phyloP scores from a whole-genome alignment of 2,797 vertebrate genomes.

The Catostomus latipinnis region DNA sequence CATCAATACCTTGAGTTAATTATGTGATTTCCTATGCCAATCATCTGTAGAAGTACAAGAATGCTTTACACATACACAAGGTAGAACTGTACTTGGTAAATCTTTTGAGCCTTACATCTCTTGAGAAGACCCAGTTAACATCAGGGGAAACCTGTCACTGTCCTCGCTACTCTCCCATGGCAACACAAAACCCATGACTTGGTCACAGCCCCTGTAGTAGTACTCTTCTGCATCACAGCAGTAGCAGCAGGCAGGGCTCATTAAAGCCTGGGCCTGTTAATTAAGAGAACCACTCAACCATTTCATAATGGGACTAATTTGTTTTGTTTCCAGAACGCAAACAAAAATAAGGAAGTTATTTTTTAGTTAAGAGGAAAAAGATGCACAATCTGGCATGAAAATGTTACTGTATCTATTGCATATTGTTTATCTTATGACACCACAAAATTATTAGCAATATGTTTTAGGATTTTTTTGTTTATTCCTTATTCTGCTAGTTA shows the following conservation, averaged over 20 bases:
- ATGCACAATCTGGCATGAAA: not conserved
- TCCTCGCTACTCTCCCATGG: constrained; percentile 53
- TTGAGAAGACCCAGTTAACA: constrained; percentile 12
- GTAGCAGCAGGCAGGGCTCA: constrained; percentile 65
- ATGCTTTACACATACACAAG: not conserved
- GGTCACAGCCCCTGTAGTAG: constrained; percentile 56
- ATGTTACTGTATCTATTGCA: not conserved
- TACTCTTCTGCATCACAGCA: constrained; percentile 63
- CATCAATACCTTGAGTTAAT: not conserved
- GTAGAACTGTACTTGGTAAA: not conserved
- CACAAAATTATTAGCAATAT: not conserved
- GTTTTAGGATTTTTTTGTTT: not conserved
- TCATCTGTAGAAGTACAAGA: not conserved
- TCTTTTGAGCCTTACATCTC: not conserved
- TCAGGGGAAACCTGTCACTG: constrained; percentile 43
- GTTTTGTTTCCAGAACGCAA: constrained; percentile 61
- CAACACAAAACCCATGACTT: constrained; percentile 54
- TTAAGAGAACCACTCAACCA: constrained; percentile 70
- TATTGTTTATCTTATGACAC: not conserved
- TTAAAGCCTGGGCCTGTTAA: constrained; percentile 68
- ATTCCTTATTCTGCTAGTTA: not conserved
- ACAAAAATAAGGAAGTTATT: constrained; percentile 24
- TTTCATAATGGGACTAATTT: constrained; percentile 65
- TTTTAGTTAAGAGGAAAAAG: not conserved
- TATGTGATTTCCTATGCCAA: not conserved